Evolutionary conservation across 2,888 invertebrate genomes (phyloP).

Genomic region (Notodonta dromedarius): DNA sequence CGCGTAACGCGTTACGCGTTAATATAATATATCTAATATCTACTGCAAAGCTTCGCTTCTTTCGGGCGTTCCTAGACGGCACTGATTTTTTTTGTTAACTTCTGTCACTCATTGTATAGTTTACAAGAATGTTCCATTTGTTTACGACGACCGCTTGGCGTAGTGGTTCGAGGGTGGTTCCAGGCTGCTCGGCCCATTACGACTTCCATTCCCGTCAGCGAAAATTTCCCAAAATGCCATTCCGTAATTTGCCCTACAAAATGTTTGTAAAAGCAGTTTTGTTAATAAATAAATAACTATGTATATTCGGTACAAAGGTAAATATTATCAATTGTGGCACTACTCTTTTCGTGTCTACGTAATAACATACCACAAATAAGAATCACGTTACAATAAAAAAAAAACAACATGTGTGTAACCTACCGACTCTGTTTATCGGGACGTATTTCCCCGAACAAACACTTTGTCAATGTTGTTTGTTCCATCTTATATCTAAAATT

Average conservation of each 20-base stretch:
- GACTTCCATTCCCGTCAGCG: no score
- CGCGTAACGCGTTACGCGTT: no score
- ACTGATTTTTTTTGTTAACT: conserved; percentile 25
- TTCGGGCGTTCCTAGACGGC: no score
- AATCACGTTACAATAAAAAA: not conserved
- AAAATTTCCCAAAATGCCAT: no score
- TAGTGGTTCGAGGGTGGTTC: no score
- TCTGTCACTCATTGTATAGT: conserved; percentile 32
- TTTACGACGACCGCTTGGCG: no score
- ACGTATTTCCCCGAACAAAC: conserved; percentile 21
- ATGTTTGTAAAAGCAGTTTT: no score
- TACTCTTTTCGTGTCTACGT: not conserved
- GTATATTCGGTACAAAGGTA: not conserved
- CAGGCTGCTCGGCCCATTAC: no score
- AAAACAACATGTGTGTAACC: conserved; percentile 3
- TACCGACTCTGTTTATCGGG: conserved; percentile 10
- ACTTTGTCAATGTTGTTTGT: conserved; percentile 10
- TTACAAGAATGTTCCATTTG: conserved; percentile 27
- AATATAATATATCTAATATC: no score
- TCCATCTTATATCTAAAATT: conserved; percentile 4
- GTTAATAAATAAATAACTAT: no score
- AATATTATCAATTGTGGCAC: not conserved
- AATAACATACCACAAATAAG: not conserved
- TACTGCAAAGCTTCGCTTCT: no score
- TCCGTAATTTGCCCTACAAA: no score